Percentiles rank a stretch among this genome's conserved stretches.
phyloP scores from a whole-genome alignment of 64 coral and sea anemone genomes.

The Dendrophyllia cribrosa region DNA sequence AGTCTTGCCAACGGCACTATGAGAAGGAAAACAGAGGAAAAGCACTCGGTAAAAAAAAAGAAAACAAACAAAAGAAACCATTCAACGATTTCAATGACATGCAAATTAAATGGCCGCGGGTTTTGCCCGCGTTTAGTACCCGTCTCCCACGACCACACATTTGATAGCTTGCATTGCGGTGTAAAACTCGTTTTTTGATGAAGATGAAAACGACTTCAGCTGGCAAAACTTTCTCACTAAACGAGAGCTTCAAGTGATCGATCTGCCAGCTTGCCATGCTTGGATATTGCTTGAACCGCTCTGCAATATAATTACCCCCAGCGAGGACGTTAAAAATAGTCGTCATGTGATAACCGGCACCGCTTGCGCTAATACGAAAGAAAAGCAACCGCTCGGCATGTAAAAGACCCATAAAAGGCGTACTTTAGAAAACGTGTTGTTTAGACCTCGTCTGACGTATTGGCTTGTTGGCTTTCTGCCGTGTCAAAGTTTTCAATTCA shows the following conservation, averaged over 20 bases:
- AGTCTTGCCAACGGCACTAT: conserved; percentile 97
- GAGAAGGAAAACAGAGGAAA: not conserved
- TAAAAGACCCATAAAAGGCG: not conserved
- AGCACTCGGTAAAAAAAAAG: too few relatives aligned
- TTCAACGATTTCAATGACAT: too few relatives aligned
- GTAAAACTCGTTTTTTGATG: not conserved
- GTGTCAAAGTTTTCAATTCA: too few relatives aligned
- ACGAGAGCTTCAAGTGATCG: not conserved
- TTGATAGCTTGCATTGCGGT: conserved; percentile 93
- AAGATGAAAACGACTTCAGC: not conserved
- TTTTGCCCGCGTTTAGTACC: conserved; percentile 32
- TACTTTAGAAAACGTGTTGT: too few relatives aligned
- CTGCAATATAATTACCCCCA: conserved; percentile 72
- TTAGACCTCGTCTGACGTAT: too few relatives aligned
- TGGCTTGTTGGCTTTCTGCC: too few relatives aligned
- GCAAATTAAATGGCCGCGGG: too few relatives aligned
- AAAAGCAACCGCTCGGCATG: not conserved
- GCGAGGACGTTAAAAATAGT: conserved; percentile 75
- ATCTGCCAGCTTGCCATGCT: not conserved
- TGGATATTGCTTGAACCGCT: conserved; percentile 46
- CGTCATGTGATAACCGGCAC: not conserved
- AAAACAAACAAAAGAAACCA: too few relatives aligned
- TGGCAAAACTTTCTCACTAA: not conserved
- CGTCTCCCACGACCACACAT: conserved; percentile 96
- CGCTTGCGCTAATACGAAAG: conserved; percentile 6